phyloP scores from a whole-genome alignment of 2,113 vertebrate genomes.

The Grantiella picta region DNA sequence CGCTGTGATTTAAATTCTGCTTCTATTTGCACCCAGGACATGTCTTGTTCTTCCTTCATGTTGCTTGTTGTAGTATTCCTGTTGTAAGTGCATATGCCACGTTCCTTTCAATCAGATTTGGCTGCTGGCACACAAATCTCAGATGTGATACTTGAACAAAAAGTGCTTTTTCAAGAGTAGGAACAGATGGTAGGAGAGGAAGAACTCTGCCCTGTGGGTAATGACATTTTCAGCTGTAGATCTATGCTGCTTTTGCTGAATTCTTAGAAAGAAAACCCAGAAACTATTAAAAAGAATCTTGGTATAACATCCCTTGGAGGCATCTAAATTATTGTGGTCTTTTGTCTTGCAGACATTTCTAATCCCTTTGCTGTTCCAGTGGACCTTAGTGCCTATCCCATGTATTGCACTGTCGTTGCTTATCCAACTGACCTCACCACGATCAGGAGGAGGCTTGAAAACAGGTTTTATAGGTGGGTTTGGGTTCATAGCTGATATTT shows the following conservation, averaged over 20 bases:
- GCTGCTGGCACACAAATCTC: background rate
- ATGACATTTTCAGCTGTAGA: background rate
- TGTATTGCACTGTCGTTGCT: slow-evolving; percentile 96
- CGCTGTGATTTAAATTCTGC: background rate
- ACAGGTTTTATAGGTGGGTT: slow-evolving; percentile 90
- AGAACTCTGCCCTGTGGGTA: background rate
- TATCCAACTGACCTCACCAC: slow-evolving; percentile 96
- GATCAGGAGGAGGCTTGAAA: slow-evolving; percentile 89
- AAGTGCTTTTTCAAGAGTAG: background rate
- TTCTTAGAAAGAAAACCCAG: background rate
- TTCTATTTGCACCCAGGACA: background rate
- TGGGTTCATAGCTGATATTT: background rate
- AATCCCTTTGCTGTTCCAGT: slow-evolving; percentile 91
- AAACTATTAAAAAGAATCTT: background rate
- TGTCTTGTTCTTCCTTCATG: background rate
- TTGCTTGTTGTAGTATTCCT: background rate
- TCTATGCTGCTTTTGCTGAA: background rate
- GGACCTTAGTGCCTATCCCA: slow-evolving; percentile 91
- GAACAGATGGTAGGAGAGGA: background rate
- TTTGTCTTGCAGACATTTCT: slow-evolving; percentile 83
- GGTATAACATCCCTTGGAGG: background rate
- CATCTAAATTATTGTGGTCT: background rate
- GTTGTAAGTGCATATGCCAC: background rate
- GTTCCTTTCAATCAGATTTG: background rate
- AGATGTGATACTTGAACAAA: background rate